Evolutionary conservation across 2,797 vertebrate species (phyloP).

Genomic region (Hydrolagus colliei): DNA sequence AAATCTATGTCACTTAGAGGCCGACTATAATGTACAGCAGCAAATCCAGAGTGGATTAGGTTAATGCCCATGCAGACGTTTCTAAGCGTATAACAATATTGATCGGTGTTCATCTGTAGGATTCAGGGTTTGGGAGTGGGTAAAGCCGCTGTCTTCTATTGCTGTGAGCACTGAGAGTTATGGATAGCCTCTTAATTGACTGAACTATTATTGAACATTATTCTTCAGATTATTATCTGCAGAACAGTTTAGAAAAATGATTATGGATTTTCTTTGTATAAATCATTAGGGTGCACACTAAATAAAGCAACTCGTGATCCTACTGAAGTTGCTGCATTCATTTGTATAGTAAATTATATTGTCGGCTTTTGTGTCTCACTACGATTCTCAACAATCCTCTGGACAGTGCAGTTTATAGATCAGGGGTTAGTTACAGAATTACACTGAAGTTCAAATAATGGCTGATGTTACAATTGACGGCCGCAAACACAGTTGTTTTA

Average conservation of each 20-base stretch:
- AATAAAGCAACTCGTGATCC: neutral
- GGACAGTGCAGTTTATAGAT: neutral
- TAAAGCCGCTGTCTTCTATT: neutral
- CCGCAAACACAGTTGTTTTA: neutral
- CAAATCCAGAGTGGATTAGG: too few species aligned
- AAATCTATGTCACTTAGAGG: too few species aligned
- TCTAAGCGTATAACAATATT: neutral
- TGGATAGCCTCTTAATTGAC: neutral
- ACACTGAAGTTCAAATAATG: neutral
- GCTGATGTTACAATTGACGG: neutral
- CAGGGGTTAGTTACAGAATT: neutral
- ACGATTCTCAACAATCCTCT: neutral
- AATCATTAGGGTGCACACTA: neutral
- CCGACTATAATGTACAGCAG: too few species aligned
- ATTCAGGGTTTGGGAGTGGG: neutral
- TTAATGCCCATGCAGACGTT: neutral
- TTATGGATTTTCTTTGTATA: neutral
- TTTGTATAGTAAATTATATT: conserved; percentile 19
- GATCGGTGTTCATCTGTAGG: neutral
- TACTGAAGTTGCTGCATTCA: neutral
- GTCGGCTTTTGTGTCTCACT: neutral
- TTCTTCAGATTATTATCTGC: neutral
- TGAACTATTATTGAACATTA: conserved; percentile 2
- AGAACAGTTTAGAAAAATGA: neutral
- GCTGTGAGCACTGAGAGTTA: neutral